phyloP scores from a whole-genome alignment of 2,888 invertebrate species.

The Blastobasis lacticolella region DNA sequence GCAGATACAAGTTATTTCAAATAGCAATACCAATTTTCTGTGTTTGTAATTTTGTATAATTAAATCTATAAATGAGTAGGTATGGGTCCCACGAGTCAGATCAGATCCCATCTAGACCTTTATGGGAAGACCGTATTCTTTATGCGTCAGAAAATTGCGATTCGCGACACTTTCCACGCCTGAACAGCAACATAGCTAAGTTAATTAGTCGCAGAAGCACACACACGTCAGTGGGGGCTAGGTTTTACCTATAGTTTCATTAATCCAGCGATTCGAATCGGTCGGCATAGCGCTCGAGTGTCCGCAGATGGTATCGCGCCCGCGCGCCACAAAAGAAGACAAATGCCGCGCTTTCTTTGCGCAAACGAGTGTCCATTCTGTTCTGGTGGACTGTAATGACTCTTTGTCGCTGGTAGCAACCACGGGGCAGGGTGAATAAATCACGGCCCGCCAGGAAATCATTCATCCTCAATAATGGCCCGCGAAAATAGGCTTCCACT shows the following conservation, averaged over 20 bases:
- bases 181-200: no score
- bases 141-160: no score
- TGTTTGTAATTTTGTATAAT: no score
- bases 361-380: constrained; percentile 62
- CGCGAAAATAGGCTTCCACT: constrained; percentile 71
- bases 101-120: no score
- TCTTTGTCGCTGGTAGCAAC: constrained; percentile 39
- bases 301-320: constrained; percentile 34
- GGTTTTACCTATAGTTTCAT: background rate
- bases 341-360: constrained; percentile 51
- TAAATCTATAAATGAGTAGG: no score
- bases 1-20: no score
- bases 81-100: no score
- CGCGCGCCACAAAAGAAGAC: constrained; percentile 54
- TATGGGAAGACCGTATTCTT: no score
- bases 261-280: constrained; percentile 15
- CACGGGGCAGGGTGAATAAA: constrained; percentile 41
- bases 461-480: constrained; percentile 71
- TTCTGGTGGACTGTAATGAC: constrained; percentile 52
- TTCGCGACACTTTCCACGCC: no score
- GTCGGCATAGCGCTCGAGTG: constrained; percentile 17
- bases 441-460: constrained; percentile 69
- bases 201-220: no score
- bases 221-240: no score
- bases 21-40: no score